phyloP scores from a whole-genome alignment of 2,888 invertebrate genomes.

The Sphaerophoria rueppellii region DNA sequence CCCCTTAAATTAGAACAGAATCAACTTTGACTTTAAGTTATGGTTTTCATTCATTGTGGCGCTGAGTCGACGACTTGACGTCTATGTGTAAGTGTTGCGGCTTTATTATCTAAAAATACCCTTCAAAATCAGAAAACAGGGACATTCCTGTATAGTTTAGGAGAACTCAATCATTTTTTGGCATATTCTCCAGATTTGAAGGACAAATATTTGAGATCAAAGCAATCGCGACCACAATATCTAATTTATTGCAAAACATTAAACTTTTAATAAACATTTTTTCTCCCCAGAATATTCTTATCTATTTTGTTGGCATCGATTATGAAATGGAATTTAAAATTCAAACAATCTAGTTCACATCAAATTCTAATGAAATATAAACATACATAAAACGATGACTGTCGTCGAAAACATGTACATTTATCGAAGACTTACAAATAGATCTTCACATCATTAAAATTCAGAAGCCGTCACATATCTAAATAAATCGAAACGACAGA shows the following conservation, averaged over 20 bases:
- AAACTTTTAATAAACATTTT: neutral
- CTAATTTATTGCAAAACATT: neutral
- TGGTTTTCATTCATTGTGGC: neutral
- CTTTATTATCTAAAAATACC: conserved; percentile 32
- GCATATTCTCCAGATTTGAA: conserved; percentile 14
- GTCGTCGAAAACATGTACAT: conserved; percentile 51
- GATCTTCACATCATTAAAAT: conserved; percentile 68
- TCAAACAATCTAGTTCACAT: conserved; percentile 63
- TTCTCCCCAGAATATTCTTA: conserved; percentile 42
- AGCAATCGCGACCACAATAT: no score
- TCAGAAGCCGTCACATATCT: conserved; percentile 73
- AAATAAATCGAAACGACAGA: conserved; percentile 82
- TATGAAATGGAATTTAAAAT: conserved; percentile 65
- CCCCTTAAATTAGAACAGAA: neutral
- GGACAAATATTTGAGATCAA: neutral
- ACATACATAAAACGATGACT: conserved; percentile 36
- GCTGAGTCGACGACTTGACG: conserved; percentile 50
- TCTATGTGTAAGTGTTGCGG: conserved; percentile 35
- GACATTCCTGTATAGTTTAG: conserved; percentile 20
- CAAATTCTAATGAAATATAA: conserved; percentile 36
- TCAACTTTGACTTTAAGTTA: conserved; percentile 1
- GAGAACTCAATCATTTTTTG: conserved; percentile 51
- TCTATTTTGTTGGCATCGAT: conserved; percentile 30
- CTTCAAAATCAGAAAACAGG: conserved; percentile 9
- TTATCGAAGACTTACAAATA: conserved; percentile 68